phyloP scores from a whole-genome alignment of 2,797 vertebrate species.

The Coilia nasus region DNA sequence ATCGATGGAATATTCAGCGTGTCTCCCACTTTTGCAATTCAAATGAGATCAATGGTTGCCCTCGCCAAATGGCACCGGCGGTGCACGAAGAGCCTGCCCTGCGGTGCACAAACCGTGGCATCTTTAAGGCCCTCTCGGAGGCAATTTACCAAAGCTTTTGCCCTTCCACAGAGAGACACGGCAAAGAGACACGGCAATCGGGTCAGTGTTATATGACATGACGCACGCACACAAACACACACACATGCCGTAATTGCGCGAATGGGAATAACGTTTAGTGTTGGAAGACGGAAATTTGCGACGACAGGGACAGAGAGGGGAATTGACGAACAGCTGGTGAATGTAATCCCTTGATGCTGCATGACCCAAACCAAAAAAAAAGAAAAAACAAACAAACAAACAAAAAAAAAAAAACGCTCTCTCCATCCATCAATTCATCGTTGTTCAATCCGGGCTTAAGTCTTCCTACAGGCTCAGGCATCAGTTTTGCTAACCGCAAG shows the following conservation, averaged over 20 bases:
- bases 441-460: background rate
- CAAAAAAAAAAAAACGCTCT: background rate
- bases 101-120: no score
- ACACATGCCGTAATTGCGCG: no score
- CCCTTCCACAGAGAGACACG: no score
- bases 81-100: background rate
- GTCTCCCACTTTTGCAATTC: conserved; percentile 45
- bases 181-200: no score
- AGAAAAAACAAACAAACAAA: background rate
- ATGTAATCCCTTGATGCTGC: background rate
- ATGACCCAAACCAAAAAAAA: background rate
- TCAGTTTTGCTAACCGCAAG: background rate
- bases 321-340: background rate
- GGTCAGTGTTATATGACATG: no score
- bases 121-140: background rate
- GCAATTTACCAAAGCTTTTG: background rate
- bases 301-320: background rate
- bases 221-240: no score
- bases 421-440: background rate
- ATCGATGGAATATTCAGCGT: conserved; percentile 39
- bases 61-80: background rate
- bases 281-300: no score
- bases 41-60: conserved; percentile 48
- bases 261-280: no score
- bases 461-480: background rate